Percentiles rank a stretch among this genome's conserved stretches.
Conservation (phyloP, 2,113 vertebrate genomes). For the Laticauda colubrina region DNA sequence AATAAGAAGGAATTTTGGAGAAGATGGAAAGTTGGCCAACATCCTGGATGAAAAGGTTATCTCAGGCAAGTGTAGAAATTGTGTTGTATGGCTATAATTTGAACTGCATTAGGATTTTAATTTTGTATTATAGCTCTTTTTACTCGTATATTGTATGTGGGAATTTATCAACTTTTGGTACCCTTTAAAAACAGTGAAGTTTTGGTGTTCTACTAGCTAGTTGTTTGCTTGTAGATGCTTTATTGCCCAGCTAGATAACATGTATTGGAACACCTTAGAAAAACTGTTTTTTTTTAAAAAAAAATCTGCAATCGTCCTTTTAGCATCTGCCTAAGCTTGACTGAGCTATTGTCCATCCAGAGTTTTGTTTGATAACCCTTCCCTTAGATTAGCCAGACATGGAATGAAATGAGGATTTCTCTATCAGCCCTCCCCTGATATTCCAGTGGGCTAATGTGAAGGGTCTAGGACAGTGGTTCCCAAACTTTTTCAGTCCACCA, state of each 20-base stretch:
- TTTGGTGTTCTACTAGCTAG: neutral
- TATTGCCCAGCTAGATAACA: neutral
- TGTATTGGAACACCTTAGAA: neutral
- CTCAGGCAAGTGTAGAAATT: neutral
- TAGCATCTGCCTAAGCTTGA: neutral
- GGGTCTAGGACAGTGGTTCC: too few relatives aligned
- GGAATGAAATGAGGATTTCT: neutral
- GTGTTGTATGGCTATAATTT: neutral
- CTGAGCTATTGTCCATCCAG: neutral
- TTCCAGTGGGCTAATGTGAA: neutral
- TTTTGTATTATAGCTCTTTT: neutral
- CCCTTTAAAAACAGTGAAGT: neutral
- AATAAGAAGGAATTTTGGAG: neutral
- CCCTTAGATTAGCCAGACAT: neutral
- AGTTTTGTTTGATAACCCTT: neutral
- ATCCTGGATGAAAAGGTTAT: neutral
- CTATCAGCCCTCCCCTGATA: neutral
- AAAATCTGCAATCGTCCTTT: neutral
- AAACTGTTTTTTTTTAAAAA: neutral
- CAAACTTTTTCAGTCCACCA: too few relatives aligned
- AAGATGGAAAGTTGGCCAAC: neutral
- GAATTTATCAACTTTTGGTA: neutral
- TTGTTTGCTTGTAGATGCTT: neutral
- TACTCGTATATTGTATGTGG: neutral
- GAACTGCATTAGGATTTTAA: neutral